Percentiles rank a stretch among this genome's conserved stretches.
Evolutionary conservation across 1,140 invertebrate genomes (phyloP).

Genomic region (Triops longicaudatus): DNA sequence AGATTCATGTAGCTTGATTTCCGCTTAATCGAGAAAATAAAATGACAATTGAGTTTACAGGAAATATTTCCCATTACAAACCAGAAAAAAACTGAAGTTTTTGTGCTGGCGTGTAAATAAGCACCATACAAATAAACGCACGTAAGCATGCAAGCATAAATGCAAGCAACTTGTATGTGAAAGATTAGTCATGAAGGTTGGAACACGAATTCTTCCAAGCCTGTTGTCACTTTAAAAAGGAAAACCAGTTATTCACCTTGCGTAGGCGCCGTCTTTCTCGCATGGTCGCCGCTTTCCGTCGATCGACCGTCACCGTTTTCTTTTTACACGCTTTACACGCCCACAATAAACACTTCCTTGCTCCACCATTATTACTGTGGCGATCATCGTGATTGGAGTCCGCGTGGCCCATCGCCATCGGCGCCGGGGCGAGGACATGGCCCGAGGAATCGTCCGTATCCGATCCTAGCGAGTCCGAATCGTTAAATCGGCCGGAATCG

Average conservation of each 20-base stretch:
- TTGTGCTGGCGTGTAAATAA: no score
- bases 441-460: constrained; percentile 24
- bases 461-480: constrained; percentile 23
- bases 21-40: no score
- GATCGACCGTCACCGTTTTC: constrained; percentile 86
- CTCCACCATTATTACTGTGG: constrained; percentile 30
- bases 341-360: constrained; percentile 77
- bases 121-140: no score
- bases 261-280: constrained; percentile 80
- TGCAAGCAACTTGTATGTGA: no score
- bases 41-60: no score
- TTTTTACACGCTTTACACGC: constrained; percentile 93
- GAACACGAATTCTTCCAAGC: not conserved
- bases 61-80: no score
- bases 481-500: not conserved
- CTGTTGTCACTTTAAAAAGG: not conserved
- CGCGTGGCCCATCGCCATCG: constrained; percentile 44
- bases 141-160: no score
- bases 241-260: constrained; percentile 53
- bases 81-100: no score
- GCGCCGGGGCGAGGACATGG: constrained; percentile 45
- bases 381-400: constrained; percentile 31
- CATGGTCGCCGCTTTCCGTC: constrained; percentile 92
- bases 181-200: not conserved
- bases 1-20: no score